These are phyloP conservation scores for Tachina grossa DNA, from an alignment of 2,888 invertebrate genomes.

Conservation along the genomic window DNA sequence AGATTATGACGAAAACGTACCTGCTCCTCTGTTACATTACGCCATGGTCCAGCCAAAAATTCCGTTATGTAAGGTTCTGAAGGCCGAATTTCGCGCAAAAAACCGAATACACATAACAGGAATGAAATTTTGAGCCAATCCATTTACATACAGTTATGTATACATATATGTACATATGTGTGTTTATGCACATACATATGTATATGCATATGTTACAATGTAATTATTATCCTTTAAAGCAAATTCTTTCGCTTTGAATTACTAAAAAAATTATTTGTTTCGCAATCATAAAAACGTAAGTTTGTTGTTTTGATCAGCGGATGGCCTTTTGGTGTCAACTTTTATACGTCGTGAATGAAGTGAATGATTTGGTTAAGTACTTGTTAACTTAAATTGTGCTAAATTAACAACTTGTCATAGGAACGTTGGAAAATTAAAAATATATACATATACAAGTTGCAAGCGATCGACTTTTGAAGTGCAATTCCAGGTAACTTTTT, in stretches of 20 bases:
- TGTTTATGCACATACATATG: neutral
- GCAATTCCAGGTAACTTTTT: neutral
- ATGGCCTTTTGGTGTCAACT: too few species aligned
- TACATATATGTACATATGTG: too few species aligned
- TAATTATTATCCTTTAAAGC: neutral
- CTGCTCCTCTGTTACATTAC: slow-evolving; percentile 87
- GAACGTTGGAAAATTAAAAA: too few species aligned
- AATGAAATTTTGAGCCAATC: slow-evolving; percentile 88
- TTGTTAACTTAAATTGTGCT: slow-evolving; percentile 15
- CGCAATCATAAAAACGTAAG: neutral
- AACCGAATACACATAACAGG: slow-evolving; percentile 90
- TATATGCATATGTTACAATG: neutral
- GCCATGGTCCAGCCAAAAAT: slow-evolving; percentile 89
- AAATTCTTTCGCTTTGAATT: neutral
- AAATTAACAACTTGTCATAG: slow-evolving; percentile 25
- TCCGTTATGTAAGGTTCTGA: slow-evolving; percentile 93
- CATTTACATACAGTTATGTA: slow-evolving; percentile 59
- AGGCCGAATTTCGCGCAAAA: slow-evolving; percentile 92
- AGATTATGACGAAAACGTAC: slow-evolving; percentile 72
- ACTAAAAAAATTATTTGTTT: neutral
- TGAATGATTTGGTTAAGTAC: neutral
- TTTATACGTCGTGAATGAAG: too few species aligned
- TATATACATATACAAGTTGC: too few species aligned
- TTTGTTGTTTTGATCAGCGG: neutral
- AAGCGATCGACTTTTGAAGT: too few species aligned